Conservation (phyloP, 2,888 invertebrate species). For the Nemotelus nigrinus region DNA sequence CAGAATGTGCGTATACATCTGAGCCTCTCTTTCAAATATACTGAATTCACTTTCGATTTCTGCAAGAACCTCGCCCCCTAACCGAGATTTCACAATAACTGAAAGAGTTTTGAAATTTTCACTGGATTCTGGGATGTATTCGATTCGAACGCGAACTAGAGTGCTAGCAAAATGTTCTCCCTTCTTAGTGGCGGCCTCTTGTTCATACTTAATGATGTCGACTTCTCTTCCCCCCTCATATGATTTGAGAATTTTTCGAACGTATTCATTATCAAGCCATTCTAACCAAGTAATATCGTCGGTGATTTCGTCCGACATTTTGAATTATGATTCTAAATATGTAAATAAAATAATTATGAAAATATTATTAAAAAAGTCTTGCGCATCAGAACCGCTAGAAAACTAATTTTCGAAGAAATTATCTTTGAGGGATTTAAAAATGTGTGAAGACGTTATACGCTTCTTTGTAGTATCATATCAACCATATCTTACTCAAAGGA, state of each 20-base stretch:
- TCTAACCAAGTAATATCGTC: conserved; percentile 45
- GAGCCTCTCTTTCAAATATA: conserved; percentile 55
- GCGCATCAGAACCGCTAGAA: no score
- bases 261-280: conserved; percentile 54
- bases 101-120: conserved; percentile 48
- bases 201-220: conserved; percentile 38
- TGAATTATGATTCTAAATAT: no score
- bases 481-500: no score
- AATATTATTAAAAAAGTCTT: no score
- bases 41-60: conserved; percentile 56
- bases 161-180: conserved; percentile 58
- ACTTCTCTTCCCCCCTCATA: conserved; percentile 50
- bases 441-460: no score
- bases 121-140: conserved; percentile 48
- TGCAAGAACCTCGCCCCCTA: conserved; percentile 54
- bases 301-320: not conserved
- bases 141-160: conserved; percentile 54
- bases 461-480: no score
- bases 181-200: conserved; percentile 55
- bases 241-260: conserved; percentile 54
- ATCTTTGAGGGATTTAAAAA: no score
- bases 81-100: conserved; percentile 56
- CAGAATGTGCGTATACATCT: conserved; percentile 55
- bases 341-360: no score
- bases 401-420: no score